phyloP scores from a whole-genome alignment of 1,140 invertebrate species.

The Halictus rubicundus region DNA sequence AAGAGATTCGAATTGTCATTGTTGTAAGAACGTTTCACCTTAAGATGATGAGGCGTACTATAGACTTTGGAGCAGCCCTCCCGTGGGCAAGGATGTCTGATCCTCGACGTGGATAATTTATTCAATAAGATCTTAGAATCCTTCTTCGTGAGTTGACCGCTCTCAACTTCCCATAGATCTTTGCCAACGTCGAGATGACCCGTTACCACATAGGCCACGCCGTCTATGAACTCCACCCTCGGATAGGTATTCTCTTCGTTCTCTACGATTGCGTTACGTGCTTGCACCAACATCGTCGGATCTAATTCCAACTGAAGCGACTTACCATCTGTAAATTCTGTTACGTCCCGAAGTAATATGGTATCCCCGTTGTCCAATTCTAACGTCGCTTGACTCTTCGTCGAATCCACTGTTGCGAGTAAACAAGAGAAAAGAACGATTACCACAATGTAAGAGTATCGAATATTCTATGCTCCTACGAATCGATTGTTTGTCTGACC shows the following conservation, averaged over 20 bases:
- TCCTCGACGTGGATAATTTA: conserved; percentile 63
- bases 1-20: neutral
- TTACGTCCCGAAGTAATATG: conserved; percentile 67
- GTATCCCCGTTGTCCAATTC: conserved; percentile 63
- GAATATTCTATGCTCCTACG: neutral
- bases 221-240: conserved; percentile 71
- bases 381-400: conserved; percentile 52
- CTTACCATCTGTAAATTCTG: conserved; percentile 66
- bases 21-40: conserved; percentile 69
- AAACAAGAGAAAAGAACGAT: conserved; percentile 3
- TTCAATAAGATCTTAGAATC: conserved; percentile 63
- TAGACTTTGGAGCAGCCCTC: conserved; percentile 82
- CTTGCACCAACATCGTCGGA: conserved; percentile 56
- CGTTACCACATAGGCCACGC: conserved; percentile 71
- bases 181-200: conserved; percentile 61
- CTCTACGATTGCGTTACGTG: conserved; percentile 47
- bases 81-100: conserved; percentile 77
- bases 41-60: conserved; percentile 82
- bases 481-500: conserved; percentile 50
- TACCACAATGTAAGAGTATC: neutral
- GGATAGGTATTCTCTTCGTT: conserved; percentile 62
- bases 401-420: conserved; percentile 51
- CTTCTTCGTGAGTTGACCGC: conserved; percentile 65
- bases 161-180: conserved; percentile 68
- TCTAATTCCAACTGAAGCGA: conserved; percentile 69